Evolutionary conservation across 2,888 invertebrate genomes (phyloP).

Genomic region (Argyresthia goedartella): DNA sequence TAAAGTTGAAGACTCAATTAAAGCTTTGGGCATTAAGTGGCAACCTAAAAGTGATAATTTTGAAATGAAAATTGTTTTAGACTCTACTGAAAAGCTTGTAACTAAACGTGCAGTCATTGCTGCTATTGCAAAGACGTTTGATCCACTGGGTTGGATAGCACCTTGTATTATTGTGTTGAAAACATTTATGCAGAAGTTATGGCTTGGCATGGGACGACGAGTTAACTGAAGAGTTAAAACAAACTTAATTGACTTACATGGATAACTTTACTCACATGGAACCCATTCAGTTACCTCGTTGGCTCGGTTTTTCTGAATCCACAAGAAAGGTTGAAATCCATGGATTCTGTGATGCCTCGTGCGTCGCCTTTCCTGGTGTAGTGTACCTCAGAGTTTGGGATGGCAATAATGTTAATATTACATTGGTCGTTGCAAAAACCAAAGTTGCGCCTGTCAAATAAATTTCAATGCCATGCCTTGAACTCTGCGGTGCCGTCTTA

Average conservation of each 20-base stretch:
- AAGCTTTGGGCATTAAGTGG: background rate
- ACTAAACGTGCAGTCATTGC: background rate
- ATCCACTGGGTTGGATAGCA: background rate
- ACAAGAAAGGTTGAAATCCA: background rate
- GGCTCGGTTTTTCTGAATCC: background rate
- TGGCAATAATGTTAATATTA: background rate
- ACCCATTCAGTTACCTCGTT: background rate
- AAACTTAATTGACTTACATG: background rate
- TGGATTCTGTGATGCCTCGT: background rate
- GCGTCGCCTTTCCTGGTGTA: background rate
- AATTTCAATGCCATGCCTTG: background rate
- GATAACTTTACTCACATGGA: background rate
- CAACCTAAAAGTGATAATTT: background rate
- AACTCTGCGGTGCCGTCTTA: background rate
- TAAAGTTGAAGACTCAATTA: background rate
- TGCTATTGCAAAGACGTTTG: background rate
- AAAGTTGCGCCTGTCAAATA: background rate
- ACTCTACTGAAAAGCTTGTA: background rate
- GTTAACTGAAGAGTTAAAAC: background rate
- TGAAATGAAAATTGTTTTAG: no score
- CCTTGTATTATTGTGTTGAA: background rate
- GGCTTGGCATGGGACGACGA: background rate
- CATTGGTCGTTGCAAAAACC: background rate
- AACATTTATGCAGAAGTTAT: background rate
- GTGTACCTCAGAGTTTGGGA: background rate